phyloP scores from a whole-genome alignment of 2,797 vertebrate species.

The Syndactyla subalaris region DNA sequence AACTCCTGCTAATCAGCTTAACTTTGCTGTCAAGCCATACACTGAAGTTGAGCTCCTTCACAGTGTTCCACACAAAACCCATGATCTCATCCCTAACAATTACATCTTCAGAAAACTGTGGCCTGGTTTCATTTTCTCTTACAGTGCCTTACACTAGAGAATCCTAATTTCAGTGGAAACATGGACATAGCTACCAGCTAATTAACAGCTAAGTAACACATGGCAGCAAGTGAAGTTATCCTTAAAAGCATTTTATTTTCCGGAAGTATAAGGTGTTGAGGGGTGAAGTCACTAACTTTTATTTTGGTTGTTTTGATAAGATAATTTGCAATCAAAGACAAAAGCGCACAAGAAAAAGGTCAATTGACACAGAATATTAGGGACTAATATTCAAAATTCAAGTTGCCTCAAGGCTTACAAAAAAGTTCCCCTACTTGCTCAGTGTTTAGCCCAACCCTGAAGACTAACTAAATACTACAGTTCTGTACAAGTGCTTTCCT shows the following conservation, averaged over 20 bases:
- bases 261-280: fast-evolving
- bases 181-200: neutral
- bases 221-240: neutral
- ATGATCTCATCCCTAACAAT: fast-evolving
- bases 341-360: neutral
- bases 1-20: neutral
- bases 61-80: neutral
- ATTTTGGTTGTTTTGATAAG: neutral
- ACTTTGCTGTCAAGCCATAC: neutral
- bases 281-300: neutral
- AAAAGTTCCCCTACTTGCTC: neutral
- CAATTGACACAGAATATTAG: neutral
- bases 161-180: neutral
- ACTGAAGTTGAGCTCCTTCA: neutral
- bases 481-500: neutral
- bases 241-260: neutral
- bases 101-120: neutral
- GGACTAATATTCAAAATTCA: neutral
- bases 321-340: neutral
- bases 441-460: neutral
- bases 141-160: neutral
- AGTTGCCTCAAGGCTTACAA: neutral
- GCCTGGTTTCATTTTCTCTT: neutral
- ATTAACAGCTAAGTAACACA: neutral
- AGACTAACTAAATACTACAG: neutral